Percentiles rank a stretch among this genome's conserved stretches.
Evolutionary conservation across 1,140 invertebrate genomes (phyloP).

Genomic region (Cyphomyrmex costatus): DNA sequence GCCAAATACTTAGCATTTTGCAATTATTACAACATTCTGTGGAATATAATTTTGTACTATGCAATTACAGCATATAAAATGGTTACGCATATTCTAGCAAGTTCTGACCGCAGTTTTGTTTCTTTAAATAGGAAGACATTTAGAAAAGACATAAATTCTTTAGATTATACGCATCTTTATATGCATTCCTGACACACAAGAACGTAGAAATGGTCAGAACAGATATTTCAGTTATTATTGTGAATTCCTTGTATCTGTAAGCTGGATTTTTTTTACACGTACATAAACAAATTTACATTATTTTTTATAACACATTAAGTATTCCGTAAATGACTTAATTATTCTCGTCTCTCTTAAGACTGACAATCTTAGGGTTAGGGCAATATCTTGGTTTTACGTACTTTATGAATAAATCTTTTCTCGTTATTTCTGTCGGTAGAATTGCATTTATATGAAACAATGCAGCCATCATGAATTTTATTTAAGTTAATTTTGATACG

Average conservation of each 20-base stretch:
- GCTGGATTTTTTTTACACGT: neutral
- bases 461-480: conserved; percentile 2
- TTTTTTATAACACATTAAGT: conserved; percentile 2
- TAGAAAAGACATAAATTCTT: conserved; percentile 10
- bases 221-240: neutral
- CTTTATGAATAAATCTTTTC: conserved; percentile 12
- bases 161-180: neutral
- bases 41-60: conserved; percentile 20
- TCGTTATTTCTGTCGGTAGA: conserved; percentile 41
- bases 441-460: conserved; percentile 51
- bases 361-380: conserved; percentile 54
- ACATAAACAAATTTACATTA: neutral
- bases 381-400: conserved; percentile 21
- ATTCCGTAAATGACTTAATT: conserved; percentile 36
- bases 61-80: neutral
- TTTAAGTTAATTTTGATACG: neutral
- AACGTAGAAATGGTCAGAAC: neutral
- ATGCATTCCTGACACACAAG: conserved; percentile 15
- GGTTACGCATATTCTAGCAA: neutral
- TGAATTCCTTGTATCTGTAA: neutral
- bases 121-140: conserved; percentile 9
- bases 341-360: conserved; percentile 59
- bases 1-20: conserved; percentile 31
- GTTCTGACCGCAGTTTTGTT: neutral
- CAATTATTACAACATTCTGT: conserved; percentile 41